Base-by-base conservation (phyloP, 2,888 invertebrate genomes). In the Dione juno region DNA sequence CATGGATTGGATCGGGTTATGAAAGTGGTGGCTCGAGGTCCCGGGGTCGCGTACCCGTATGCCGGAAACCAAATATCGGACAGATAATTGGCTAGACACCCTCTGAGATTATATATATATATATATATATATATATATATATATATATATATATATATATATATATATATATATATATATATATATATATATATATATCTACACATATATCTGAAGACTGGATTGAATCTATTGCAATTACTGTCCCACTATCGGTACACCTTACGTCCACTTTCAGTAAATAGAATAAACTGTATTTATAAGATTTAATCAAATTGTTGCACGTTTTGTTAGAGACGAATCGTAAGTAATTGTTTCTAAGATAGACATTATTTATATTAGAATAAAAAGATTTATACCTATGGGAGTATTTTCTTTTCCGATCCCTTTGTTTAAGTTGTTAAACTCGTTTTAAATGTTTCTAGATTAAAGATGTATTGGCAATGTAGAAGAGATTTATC, bases 341-440 rank as follows among this genome's bases (percentile, higher is more conserved):
- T 52, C 58, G 45, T 65, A 68, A 68, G 71, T 68, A 71, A 71
- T 71, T 71, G 71, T 67, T 65, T 59, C 68, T 59, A 11, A 16
- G 65, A 71, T 65, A 58, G 59, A 68, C 68, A 67, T 50, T 64
- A 63, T 57, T 64, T 53, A 65, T 53, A 54, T 64, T 57, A 43
- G 69, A 52, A 71, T 66, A 57, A 66, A 61, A 66, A 63, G 59
- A 58, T 41, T 57, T 66, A 54, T 65, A 64, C 43, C 63, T 54
- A 57, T 59, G 53, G 41, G 52, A 45, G 45, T 54, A 54, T 69
- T 53, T 72, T 61, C 61, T 52, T 63, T 63, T 43, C 43, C 43
- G 19, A 43, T 67, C 3, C 52, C 48, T 64, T 64, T 41, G 35
- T 21, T 61, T 45, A 35, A 7, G 53, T 66, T 66, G 10, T 45